A percentile compares a stretch with the other conserved stretches of the same genome.
These are phyloP conservation scores for Euplexia lucipara DNA, from an alignment of 2,888 invertebrate genomes.

Conservation along the genomic window DNA sequence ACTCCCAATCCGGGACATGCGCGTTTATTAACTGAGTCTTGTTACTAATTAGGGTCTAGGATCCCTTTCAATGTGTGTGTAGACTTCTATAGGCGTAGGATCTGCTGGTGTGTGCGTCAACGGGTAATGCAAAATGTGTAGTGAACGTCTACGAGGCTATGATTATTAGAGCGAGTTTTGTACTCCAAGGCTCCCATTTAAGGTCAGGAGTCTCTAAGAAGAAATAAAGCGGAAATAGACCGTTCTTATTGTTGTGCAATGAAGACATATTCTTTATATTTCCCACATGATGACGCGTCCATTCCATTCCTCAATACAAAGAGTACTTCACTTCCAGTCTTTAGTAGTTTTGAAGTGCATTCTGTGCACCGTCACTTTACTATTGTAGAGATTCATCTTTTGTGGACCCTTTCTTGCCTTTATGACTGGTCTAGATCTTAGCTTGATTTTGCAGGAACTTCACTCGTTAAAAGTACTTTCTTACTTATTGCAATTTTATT, in stretches of 20 bases:
- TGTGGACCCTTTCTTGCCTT: constrained; percentile 46
- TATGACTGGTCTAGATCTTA: constrained; percentile 45
- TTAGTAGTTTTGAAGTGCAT: constrained; percentile 64
- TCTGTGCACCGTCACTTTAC: constrained; percentile 50
- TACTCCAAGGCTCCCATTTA: constrained; percentile 45
- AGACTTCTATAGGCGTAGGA: neutral
- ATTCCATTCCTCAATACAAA: constrained; percentile 55
- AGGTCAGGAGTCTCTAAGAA: constrained; percentile 43
- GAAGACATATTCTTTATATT: constrained; percentile 58
- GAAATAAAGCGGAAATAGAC: constrained; percentile 32
- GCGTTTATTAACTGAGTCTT: constrained; percentile 66
- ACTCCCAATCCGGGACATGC: constrained; percentile 62
- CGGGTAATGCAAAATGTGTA: constrained; percentile 47
- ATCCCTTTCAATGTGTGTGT: constrained; percentile 46
- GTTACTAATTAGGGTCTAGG: constrained; percentile 68
- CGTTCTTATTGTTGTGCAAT: constrained; percentile 51
- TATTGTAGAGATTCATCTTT: constrained; percentile 52
- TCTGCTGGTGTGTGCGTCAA: constrained; percentile 28
- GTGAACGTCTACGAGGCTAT: constrained; percentile 39
- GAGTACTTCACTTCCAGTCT: constrained; percentile 61
- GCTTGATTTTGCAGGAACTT: constrained; percentile 31
- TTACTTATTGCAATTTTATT: neutral
- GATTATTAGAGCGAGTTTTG: constrained; percentile 55
- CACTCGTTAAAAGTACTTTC: neutral
- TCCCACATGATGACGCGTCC: constrained; percentile 51